phyloP scores from a whole-genome alignment of 2,113 vertebrate species.

The Pycnonotus jocosus region DNA sequence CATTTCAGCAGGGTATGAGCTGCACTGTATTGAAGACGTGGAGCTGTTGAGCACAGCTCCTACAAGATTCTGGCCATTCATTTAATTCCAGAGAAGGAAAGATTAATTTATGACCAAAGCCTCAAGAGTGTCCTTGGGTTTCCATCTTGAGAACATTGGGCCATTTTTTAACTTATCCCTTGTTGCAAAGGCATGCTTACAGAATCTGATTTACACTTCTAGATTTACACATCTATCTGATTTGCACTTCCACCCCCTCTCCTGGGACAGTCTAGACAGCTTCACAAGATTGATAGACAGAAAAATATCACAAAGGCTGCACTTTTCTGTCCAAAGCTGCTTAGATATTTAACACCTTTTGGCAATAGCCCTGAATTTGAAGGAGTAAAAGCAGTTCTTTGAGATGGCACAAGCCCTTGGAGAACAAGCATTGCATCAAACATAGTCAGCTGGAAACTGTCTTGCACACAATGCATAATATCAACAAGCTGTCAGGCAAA shows the following conservation, averaged over 20 bases:
- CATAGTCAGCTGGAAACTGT: not conserved
- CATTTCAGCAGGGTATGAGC: not conserved
- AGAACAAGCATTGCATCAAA: not conserved
- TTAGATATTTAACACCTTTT: not conserved
- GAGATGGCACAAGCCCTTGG: not conserved
- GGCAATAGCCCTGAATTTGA: not conserved
- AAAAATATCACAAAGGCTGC: not conserved
- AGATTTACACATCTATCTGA: not conserved
- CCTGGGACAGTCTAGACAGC: conserved; percentile 12
- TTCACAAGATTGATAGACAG: conserved; percentile 5
- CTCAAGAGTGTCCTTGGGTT: not conserved
- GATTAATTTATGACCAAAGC: not conserved
- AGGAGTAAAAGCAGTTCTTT: not conserved
- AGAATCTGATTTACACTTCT: conserved; percentile 30
- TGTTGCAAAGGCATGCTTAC: not conserved
- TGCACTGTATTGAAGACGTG: not conserved
- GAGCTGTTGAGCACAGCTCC: not conserved
- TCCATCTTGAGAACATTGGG: not conserved
- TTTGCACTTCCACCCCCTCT: conserved; percentile 31
- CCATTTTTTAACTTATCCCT: not conserved
- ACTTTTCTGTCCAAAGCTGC: not conserved
- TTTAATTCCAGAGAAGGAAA: not conserved
- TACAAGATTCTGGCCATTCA: not conserved
- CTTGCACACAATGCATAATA: not conserved
- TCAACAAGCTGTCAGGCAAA: not conserved